Evolutionary conservation across 2,888 invertebrate species (phyloP).

Genomic region (Sphecodes monilicornis): DNA sequence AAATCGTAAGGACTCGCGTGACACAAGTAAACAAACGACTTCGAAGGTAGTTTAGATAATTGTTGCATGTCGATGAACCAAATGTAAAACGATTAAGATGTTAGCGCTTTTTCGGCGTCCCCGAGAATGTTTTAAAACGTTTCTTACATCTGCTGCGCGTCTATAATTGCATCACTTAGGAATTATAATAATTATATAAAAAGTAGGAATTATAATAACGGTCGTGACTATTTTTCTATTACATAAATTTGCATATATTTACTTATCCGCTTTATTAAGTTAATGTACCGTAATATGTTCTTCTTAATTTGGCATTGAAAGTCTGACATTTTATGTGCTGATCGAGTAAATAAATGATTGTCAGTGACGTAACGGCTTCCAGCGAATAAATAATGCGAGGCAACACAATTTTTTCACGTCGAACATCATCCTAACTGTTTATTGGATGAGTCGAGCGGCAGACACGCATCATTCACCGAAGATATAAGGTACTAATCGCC

Average conservation of each 20-base stretch:
- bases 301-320: background rate
- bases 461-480: background rate
- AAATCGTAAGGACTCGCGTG: background rate
- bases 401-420: background rate
- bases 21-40: no score
- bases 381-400: background rate
- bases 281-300: background rate
- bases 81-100: no score
- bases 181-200: background rate
- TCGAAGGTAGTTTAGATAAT: no score
- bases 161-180: background rate
- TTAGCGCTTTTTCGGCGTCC: background rate
- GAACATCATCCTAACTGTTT: background rate
- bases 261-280: background rate
- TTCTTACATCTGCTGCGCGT: no score
- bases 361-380: background rate
- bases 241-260: background rate
- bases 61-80: no score
- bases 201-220: background rate
- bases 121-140: background rate
- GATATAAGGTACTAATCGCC: background rate
- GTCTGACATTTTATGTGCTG: background rate
- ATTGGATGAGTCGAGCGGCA: background rate
- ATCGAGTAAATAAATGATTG: background rate
- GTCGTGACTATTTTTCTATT: background rate